Base-by-base conservation (phyloP, 2,888 invertebrate genomes). In the Apamea anceps region DNA sequence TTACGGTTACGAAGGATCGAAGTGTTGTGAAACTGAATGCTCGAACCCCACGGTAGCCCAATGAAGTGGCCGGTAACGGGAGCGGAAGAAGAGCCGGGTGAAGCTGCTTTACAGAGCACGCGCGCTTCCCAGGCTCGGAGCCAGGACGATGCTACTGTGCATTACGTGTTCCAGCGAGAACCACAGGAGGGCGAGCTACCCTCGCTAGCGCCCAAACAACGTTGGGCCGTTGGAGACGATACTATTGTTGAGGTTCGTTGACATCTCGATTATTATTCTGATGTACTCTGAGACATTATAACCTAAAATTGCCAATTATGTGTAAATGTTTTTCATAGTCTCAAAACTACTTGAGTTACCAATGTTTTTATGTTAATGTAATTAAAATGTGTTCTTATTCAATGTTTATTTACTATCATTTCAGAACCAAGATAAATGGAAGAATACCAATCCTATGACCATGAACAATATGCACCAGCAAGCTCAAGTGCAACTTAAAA, bases 151-250 rank as follows among this genome's bases (percentile, higher is more conserved):
- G 99, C 99, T 86, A 98, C 98, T 95, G 99, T 99, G 90, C 98
- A 99, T 92, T 99, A 99, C 95, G 98, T 99, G 89, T 99, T 99
- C 94, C 99, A 99, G 90, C 94, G 96, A 81, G 98, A 98, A 85
- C 98, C 98, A 88, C 98, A 98, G 87, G 99, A 99, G 93, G 98
- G 98, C 77, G 99, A 99, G 94, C 98, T 99, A 94, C 97, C 98
- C 85, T 97, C 98, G 86, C 96, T 98, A 96, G 98, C 98, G 85
- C 98, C 98, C 72, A 98, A 98, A 95, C 98, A 98, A 90, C 98
- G 98, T 89, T 99, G 99, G 99, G 98, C 99, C 62, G 97, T 98
- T 82, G 99, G 98, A 82, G 99, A 99, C 95, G 99, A 99, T 95
- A 98, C 98, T 93, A 98, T 98, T 92, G 98, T 98, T 91, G 99